Conservation (phyloP, 1,140 invertebrate species). For the Teleopsis dalmanni region DNA sequence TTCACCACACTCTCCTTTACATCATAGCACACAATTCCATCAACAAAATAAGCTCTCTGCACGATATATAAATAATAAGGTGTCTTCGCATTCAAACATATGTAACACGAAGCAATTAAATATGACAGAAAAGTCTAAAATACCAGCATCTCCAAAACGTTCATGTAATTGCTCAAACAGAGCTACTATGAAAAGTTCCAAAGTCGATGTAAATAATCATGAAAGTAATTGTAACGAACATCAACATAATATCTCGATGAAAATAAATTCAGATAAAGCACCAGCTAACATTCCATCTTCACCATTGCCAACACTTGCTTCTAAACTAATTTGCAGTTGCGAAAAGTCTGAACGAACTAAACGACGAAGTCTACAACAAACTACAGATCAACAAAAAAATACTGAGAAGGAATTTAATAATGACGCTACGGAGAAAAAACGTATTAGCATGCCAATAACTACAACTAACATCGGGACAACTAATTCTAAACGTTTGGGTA, state of each 20-base stretch:
- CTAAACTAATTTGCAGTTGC: too few relatives aligned
- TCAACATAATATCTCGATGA: too few relatives aligned
- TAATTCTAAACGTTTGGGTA: conserved; percentile 3
- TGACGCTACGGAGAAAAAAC: not conserved
- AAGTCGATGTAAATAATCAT: too few relatives aligned
- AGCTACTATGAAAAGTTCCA: too few relatives aligned
- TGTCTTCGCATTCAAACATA: not conserved
- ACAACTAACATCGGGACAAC: not conserved
- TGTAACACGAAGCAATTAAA: not conserved
- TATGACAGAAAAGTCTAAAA: not conserved
- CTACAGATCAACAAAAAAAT: too few relatives aligned
- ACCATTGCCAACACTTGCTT: too few relatives aligned
- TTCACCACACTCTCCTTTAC: conserved; percentile 30
- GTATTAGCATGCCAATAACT: not conserved
- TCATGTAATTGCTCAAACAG: conserved; percentile 1
- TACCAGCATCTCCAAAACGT: not conserved
- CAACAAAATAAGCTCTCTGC: conserved; percentile 31
- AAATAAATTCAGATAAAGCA: too few relatives aligned
- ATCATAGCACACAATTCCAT: conserved; percentile 20
- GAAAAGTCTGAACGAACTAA: too few relatives aligned
- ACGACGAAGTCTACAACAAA: too few relatives aligned
- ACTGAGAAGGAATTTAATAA: too few relatives aligned
- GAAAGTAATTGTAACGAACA: too few relatives aligned
- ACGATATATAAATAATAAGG: conserved; percentile 28
- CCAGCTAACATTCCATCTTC: too few relatives aligned